A percentile compares a stretch with the other conserved stretches of the same genome.
Conservation (phyloP, 1,140 invertebrate species). For the Copidosoma floridanum region DNA sequence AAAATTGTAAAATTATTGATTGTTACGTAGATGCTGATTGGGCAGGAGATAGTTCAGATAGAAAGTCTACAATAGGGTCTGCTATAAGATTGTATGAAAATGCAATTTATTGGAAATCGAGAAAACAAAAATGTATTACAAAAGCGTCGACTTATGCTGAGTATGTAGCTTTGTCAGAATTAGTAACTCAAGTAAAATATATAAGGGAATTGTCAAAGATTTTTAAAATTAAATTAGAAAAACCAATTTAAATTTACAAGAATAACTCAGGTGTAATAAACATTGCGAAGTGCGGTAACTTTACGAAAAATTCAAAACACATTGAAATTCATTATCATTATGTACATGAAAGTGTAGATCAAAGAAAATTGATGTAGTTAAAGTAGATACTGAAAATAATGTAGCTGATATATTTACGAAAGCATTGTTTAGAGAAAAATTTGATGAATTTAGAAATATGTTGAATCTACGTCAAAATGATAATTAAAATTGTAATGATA, state of each 20-base stretch:
- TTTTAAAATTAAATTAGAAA: constrained; percentile 2
- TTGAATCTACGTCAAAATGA: not conserved
- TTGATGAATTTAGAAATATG: constrained; percentile 1
- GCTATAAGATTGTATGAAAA: not conserved
- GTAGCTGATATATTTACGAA: constrained; percentile 17
- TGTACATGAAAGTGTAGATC: not conserved
- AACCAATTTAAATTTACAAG: not conserved
- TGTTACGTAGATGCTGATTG: constrained; percentile 52
- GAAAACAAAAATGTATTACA: constrained; percentile 27
- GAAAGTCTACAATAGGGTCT: constrained; percentile 36
- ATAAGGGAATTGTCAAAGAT: constrained; percentile 13
- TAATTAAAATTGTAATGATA: not conserved
- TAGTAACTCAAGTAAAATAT: constrained; percentile 29
- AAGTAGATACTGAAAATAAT: constrained; percentile 10
- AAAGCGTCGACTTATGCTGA: constrained; percentile 36
- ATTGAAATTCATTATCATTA: constrained; percentile 5
- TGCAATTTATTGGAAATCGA: constrained; percentile 33
- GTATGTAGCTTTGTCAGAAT: constrained; percentile 35
- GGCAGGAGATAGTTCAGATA: constrained; percentile 40
- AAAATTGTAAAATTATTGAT: constrained; percentile 27
- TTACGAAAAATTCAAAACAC: constrained; percentile 4
- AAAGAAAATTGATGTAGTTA: constrained; percentile 1
- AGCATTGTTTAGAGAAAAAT: not conserved
- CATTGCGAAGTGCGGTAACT: constrained; percentile 3
- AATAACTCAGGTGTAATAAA: too few species aligned